Evolutionary conservation across 1,140 invertebrate species (phyloP), one percentile per base, ranked within the genome.

Genomic region (Plodia interpunctella): DNA sequence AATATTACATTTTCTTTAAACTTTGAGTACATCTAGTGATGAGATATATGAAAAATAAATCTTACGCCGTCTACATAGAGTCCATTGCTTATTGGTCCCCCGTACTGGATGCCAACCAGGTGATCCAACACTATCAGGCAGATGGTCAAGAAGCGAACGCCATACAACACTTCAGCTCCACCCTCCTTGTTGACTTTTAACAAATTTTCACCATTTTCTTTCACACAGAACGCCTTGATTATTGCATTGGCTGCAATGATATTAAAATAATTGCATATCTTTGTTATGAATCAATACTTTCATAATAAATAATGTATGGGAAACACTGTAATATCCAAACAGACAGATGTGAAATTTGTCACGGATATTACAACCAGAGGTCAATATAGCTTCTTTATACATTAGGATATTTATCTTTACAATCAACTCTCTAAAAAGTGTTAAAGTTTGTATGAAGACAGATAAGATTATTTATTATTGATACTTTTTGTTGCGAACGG

Each of bases 51-150:
- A 3, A 25, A 25, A 25, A 35, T 11, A 44, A 44, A 59, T 32
- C 38, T 57, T 71, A 92, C 91, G 72, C 83, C 60, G 78, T 92
- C 92, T 4, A 91, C 74, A 56, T 77, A 82, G 55, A 88, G 74
- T 51, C 90, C 91, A 63, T 92, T 91, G 49, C 90, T 84, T 11
- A 92, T 74, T 0, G 91, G 89, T 3, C 91, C 91, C 4, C 87
- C 80, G 51, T 91, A 88, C 30, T 74, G 76, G 6, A 90, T 90
- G 4, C 90, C 91, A 30, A 90, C 83, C 32, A 91, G 80, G 75
- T 92, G 92, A 55, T 86, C 90, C 32, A 90, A 69, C 1, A 91
- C 90, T 8, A 92, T 83, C 11, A 91, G 72, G 62, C 87, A 85
- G 54, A 92, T 92, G 2, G 87, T 82, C 13, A 92, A 62, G 17